Base-by-base conservation (phyloP, 2,888 invertebrate genomes). In the Drosophila infuscata region DNA sequence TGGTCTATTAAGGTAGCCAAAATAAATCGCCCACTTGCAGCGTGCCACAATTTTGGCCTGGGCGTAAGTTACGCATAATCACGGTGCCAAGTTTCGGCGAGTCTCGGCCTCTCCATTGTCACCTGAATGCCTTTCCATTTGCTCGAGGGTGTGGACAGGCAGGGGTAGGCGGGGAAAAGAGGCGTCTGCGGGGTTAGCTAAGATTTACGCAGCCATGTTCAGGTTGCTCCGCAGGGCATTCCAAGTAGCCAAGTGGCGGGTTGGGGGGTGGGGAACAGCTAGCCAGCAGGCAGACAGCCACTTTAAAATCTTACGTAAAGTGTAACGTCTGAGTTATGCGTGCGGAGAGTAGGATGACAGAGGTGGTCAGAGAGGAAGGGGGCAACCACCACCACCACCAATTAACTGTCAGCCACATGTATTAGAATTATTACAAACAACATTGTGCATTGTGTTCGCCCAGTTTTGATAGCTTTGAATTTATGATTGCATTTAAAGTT, bases 21-120 rank as follows among this genome's bases (percentile, higher is more conserved):
- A 56, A 36, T 17, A 17, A 48, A 54, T 66, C 64, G 75, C 81
- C 83, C 72, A 81, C 82, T 77, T 52, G 58, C 32, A 48, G 74
- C 68, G 78, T 83, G 88, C 76, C 80, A 85, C 80, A 73, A 77
- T 77, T 88, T 76, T 57, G 61, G 65, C 46, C 48, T 78, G 80
- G 76, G 72, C 78, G 80, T 68, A 71, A 67, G 78, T 76, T 85
- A 86, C 88, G 83, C 88, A 76, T 79, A 70, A 81, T 70, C 61
- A 54, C 46, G 64, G 71, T 65, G 49, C 49, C 33, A 36, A 15
- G 35, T 33, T 32, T 30, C 35, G 25, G 25, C 25, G 46, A 38
- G 36, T 57, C 32, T 30, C 48, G 53, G 52, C 43, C 48, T 11
- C 56, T 76, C 62, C 64, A 78, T 78, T 78, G 78, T 78, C 80